Evolutionary conservation across 2,113 vertebrate genomes (phyloP).

Genomic region (Setophaga kirtlandii): DNA sequence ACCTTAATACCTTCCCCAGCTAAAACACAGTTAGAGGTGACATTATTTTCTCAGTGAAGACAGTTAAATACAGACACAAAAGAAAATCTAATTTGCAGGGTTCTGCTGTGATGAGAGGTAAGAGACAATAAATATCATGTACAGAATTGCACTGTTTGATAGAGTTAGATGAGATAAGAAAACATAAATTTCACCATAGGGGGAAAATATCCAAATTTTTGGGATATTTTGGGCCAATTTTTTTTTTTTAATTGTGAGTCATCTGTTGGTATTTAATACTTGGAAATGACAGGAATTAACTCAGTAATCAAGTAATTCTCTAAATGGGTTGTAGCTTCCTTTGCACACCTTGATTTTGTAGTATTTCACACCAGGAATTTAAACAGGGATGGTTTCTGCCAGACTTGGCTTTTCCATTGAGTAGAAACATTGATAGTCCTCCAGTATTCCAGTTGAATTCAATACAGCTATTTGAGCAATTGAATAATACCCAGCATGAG

Average conservation of each 20-base stretch:
- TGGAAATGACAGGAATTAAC: background rate
- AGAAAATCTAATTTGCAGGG: background rate
- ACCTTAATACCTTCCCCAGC: background rate
- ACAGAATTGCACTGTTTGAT: rapidly evolving
- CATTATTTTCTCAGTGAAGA: background rate
- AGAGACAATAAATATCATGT: background rate
- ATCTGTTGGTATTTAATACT: background rate
- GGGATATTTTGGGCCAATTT: no score
- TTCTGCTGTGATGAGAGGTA: background rate
- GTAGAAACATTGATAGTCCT: background rate
- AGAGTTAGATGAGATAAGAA: background rate
- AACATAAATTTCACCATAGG: background rate
- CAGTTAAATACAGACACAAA: background rate
- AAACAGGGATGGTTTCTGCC: background rate
- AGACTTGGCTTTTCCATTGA: background rate
- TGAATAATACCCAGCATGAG: background rate
- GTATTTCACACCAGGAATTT: background rate
- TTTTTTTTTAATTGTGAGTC: background rate
- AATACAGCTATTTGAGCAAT: background rate
- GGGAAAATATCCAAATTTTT: background rate
- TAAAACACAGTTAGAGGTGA: background rate
- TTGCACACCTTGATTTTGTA: background rate
- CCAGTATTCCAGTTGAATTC: background rate
- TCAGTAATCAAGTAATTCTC: background rate
- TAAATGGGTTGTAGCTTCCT: background rate